Evolutionary conservation across 2,888 invertebrate genomes (phyloP).

Genomic region (Drosophila sordidula): DNA sequence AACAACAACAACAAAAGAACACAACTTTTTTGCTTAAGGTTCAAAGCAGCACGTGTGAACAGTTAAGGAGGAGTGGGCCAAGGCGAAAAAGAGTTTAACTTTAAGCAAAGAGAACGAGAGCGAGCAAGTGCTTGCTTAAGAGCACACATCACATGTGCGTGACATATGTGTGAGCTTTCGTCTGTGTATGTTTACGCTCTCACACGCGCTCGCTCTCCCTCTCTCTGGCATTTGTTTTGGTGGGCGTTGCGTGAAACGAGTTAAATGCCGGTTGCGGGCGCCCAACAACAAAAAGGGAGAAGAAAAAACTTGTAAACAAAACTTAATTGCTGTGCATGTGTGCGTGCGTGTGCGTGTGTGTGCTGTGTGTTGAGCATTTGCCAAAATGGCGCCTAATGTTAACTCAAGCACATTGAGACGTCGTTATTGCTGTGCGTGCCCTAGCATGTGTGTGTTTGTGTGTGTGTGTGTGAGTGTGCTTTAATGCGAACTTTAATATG

Average conservation of each 20-base stretch:
- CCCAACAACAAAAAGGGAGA: conserved; percentile 21
- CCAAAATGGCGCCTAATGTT: conserved; percentile 65
- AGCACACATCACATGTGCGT: conserved; percentile 27
- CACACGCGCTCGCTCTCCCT: conserved; percentile 1
- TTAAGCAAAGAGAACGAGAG: conserved; percentile 2
- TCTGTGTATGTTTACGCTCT: conserved; percentile 12
- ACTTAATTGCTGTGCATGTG: conserved; percentile 52
- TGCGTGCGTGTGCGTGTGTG: conserved; percentile 16
- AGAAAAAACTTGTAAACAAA: conserved; percentile 73
- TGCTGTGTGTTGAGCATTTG: conserved; percentile 36
- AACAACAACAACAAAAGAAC: conserved; percentile 10
- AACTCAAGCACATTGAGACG: conserved; percentile 65
- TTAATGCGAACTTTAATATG: conserved; percentile 43
- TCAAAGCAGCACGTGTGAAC: conserved; percentile 54
- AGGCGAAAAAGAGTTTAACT: background rate
- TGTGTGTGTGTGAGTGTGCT: conserved; percentile 20
- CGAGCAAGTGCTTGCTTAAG: conserved; percentile 32
- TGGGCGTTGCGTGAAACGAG: conserved; percentile 70
- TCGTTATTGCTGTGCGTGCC: conserved; percentile 55
- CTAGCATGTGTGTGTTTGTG: conserved; percentile 3
- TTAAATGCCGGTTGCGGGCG: conserved; percentile 67
- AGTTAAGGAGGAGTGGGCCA: background rate
- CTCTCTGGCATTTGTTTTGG: conserved; percentile 64
- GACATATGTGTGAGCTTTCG: conserved; percentile 18
- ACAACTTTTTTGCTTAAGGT: conserved; percentile 28